A percentile compares a stretch with the other conserved stretches of the same genome.
These are phyloP conservation scores for Carcharodon carcharias DNA, from an alignment of 2,797 vertebrate species.

Conservation along the genomic window DNA sequence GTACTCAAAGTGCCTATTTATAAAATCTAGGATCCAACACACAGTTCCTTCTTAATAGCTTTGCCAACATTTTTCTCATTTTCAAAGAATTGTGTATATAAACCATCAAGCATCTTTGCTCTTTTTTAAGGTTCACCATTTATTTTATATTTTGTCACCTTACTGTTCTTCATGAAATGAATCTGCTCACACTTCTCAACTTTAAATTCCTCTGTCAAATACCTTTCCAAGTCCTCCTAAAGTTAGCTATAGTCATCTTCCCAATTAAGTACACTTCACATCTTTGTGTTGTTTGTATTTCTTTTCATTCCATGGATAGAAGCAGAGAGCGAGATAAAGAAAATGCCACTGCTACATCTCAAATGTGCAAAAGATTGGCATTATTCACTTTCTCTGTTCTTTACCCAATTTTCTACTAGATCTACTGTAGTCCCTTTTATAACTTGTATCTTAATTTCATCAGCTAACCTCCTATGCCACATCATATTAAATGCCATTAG, in stretches of 20 bases:
- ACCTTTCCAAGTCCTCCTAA: not conserved
- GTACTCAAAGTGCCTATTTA: not conserved
- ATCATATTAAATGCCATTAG: not conserved
- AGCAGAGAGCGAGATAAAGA: not conserved
- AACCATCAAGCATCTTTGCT: not conserved
- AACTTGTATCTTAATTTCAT: not conserved
- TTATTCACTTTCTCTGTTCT: not conserved
- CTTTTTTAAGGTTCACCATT: not conserved
- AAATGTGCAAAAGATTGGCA: not conserved
- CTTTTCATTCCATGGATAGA: not conserved
- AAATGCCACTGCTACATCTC: not conserved
- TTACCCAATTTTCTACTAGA: not conserved
- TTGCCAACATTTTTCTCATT: not conserved
- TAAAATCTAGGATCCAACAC: not conserved
- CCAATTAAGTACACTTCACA: not conserved
- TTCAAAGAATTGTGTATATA: not conserved
- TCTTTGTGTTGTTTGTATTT: not conserved
- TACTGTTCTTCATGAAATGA: not conserved
- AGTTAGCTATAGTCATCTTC: not conserved
- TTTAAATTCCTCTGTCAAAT: not conserved
- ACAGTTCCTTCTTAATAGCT: not conserved
- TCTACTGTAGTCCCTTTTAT: not conserved
- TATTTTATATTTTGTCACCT: not conserved
- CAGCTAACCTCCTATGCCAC: not conserved
- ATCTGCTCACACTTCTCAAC: not conserved